Evolutionary conservation across 2,113 vertebrate species (phyloP).

Genomic region (Atlantisia rogersi): DNA sequence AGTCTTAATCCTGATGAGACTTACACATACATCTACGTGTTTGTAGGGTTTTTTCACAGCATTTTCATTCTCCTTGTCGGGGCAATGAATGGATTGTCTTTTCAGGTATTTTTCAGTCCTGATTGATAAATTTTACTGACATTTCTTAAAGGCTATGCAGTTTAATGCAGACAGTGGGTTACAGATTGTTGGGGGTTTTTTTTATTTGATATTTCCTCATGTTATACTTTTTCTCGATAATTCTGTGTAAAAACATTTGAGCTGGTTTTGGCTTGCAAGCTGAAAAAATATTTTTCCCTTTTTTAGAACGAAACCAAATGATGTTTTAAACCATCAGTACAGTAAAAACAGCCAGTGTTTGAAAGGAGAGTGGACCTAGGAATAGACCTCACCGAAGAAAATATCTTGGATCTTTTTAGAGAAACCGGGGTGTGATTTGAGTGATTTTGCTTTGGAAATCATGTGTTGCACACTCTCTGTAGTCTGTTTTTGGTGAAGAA

Average conservation of each 20-base stretch:
- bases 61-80: background rate
- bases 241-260: background rate
- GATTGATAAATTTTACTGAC: background rate
- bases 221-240: background rate
- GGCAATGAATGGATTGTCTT: background rate
- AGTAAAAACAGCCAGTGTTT: background rate
- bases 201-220: background rate
- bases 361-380: background rate
- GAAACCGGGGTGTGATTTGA: background rate
- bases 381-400: background rate
- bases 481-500: background rate
- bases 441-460: background rate
- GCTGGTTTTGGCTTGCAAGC: background rate
- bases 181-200: background rate
- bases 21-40: background rate
- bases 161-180: background rate
- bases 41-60: background rate
- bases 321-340: background rate
- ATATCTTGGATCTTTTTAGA: background rate
- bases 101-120: background rate
- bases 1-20: background rate
- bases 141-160: background rate
- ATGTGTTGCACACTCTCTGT: background rate
- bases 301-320: background rate
- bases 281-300: background rate